A percentile compares a stretch with the other conserved stretches of the same genome.
These are phyloP conservation scores for Amblyopsis hoosieri DNA, from an alignment of 2,797 vertebrate species.

Conservation along the genomic window DNA sequence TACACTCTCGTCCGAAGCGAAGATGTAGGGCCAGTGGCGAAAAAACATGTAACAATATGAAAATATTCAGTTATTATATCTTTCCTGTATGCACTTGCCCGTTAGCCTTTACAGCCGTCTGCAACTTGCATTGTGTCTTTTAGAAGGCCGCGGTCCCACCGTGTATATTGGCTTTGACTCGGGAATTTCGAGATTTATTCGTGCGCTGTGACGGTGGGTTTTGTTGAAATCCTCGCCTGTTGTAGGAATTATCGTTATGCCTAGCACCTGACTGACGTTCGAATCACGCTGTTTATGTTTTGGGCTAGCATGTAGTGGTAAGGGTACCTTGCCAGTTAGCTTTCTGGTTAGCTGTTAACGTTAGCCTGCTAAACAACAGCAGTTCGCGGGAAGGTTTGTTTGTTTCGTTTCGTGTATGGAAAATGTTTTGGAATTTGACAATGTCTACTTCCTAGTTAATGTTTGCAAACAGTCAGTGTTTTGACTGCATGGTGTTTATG, in stretches of 20 bases:
- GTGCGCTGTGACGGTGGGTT: constrained; percentile 18
- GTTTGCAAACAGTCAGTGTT: constrained; percentile 73
- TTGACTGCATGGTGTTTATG: constrained; percentile 72
- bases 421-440: constrained; percentile 18
- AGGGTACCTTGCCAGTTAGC: constrained; percentile 56
- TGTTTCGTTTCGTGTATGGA: constrained; percentile 3
- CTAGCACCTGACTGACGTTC: constrained; percentile 28
- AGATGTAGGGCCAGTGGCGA: constrained; percentile 48
- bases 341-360: constrained; percentile 43
- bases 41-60: constrained; percentile 42
- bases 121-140: constrained; percentile 76
- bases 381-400: constrained; percentile 63
- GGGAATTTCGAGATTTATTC: constrained; percentile 35
- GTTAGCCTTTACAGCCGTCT: constrained; percentile 71
- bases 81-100: constrained; percentile 66
- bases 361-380: constrained; percentile 68
- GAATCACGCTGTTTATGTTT: constrained; percentile 73
- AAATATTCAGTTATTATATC: constrained; percentile 42
- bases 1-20: constrained; percentile 35
- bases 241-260: constrained; percentile 17
- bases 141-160: constrained; percentile 68
- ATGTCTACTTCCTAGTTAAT: constrained; percentile 51
- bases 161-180: constrained; percentile 59
- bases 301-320: constrained; percentile 47
- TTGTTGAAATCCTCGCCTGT: constrained; percentile 30